phyloP scores from a whole-genome alignment of 1,140 invertebrate species.

The Hylyphantes graminicola region DNA sequence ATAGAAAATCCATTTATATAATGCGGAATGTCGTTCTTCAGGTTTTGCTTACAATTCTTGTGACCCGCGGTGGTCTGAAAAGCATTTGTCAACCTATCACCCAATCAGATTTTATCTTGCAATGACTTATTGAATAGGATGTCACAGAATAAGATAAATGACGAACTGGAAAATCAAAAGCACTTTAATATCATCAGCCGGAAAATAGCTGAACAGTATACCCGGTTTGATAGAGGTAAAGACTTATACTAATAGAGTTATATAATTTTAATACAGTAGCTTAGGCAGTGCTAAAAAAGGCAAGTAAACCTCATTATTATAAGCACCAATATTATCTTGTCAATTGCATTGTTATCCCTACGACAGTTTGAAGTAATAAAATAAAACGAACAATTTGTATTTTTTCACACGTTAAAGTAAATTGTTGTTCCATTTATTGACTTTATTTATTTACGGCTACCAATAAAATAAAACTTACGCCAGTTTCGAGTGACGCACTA shows the following conservation, averaged over 20 bases:
- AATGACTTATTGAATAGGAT: constrained; percentile 24
- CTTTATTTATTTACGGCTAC: too few species aligned
- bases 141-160: constrained; percentile 1
- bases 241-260: not conserved
- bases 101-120: constrained; percentile 19
- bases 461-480: too few species aligned
- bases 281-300: too few species aligned
- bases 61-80: constrained; percentile 8
- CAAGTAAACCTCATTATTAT: too few species aligned
- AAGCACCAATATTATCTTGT: too few species aligned
- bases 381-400: too few species aligned
- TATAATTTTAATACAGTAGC: too few species aligned
- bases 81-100: constrained; percentile 23
- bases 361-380: too few species aligned
- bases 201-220: not conserved
- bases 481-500: too few species aligned
- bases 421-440: too few species aligned
- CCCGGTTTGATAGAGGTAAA: not conserved
- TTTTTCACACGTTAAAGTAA: too few species aligned
- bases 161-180: constrained; percentile 13
- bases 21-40: constrained; percentile 34
- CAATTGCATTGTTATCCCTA: too few species aligned
- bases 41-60: constrained; percentile 33
- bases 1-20: constrained; percentile 34
- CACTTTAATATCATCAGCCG: not conserved